Evolutionary conservation across 1,140 invertebrate genomes (phyloP).

Genomic region (Neodiprion fabricii): DNA sequence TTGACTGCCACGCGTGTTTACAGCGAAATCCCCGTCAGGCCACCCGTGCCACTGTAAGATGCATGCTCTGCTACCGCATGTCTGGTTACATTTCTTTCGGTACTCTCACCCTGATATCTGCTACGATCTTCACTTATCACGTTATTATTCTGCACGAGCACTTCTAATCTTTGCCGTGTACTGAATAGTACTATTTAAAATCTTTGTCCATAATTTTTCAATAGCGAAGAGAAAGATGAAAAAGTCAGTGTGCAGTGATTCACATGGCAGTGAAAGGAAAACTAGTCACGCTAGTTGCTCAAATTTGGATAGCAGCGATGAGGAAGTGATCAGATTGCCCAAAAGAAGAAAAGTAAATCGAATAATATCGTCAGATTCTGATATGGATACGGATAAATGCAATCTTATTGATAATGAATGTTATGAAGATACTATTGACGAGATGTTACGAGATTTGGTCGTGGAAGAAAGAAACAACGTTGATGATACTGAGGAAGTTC

Average conservation of each 20-base stretch:
- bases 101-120: slow-evolving; percentile 11
- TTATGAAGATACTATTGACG: slow-evolving; percentile 17
- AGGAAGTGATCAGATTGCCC: slow-evolving; percentile 17
- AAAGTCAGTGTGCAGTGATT: slow-evolving; percentile 11
- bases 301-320: slow-evolving; percentile 14
- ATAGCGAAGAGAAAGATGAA: slow-evolving; percentile 12
- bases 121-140: slow-evolving; percentile 14
- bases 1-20: slow-evolving; percentile 15
- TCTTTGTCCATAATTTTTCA: slow-evolving; percentile 11
- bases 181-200: not conserved
- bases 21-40: slow-evolving; percentile 12
- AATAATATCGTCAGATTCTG: slow-evolving; percentile 27
- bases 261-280: slow-evolving; percentile 2
- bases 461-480: slow-evolving; percentile 15
- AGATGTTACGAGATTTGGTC: slow-evolving; percentile 22
- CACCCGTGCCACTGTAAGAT: slow-evolving; percentile 18
- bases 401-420: slow-evolving; percentile 24
- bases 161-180: not conserved
- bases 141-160: slow-evolving; percentile 14
- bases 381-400: slow-evolving; percentile 21
- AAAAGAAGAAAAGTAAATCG: slow-evolving; percentile 19
- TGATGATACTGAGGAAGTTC: slow-evolving; percentile 21
- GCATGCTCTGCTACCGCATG: slow-evolving; percentile 12
- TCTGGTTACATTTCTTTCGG: slow-evolving; percentile 11
- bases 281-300: slow-evolving; percentile 15